Evolutionary conservation across 2,888 invertebrate genomes (phyloP), one percentile per base, ranked within the genome.

Genomic region (Eumacrocentrus americanus): DNA sequence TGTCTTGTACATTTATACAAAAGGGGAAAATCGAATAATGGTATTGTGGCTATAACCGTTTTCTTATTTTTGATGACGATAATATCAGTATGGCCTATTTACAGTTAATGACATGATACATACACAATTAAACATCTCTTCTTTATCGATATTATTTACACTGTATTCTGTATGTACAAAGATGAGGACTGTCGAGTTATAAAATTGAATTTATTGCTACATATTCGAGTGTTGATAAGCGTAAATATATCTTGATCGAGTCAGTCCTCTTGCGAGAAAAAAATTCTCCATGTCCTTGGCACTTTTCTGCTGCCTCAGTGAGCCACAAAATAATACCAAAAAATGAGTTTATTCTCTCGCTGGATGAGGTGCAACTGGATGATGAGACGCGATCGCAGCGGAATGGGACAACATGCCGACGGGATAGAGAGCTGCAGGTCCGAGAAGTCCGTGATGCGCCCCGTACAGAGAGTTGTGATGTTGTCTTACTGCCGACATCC

Each of bases 401-500:
- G 75, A 74, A 67, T 79, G 78, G 44, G 76, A 70, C 51, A 79
- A 65, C 74, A 80, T 76, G 50, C 77, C 70, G 50, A 79, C 72
- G 37, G 77, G 72, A 66, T 80, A 80, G 22, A 80, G 71, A n/a
- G 72, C 72, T 0, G 73, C 72, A 7, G 71, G 71, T 5, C 72
- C 72, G 29, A 80, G 64, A 2, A 80, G 68, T 11, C 75, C 74
- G 38, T 75, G 78, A 62, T 79, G 79, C 12, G 78, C 69, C 0
- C 78, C 77, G 64, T 79, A 80, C 3, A 79, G 69, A 25, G 75
- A 75, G 23, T 71, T 72, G 64, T 77, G 77, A 58, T 79, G 76
- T 63, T 79, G 82, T 6, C 85, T 82, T 61, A 85, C 74, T 11
- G 84, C 84, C 50, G 86, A 87, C 91, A 92, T 91, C 83, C 97